These are phyloP conservation scores for Calypte anna DNA, from an alignment of 2,113 vertebrate species.

Conservation along the genomic window DNA sequence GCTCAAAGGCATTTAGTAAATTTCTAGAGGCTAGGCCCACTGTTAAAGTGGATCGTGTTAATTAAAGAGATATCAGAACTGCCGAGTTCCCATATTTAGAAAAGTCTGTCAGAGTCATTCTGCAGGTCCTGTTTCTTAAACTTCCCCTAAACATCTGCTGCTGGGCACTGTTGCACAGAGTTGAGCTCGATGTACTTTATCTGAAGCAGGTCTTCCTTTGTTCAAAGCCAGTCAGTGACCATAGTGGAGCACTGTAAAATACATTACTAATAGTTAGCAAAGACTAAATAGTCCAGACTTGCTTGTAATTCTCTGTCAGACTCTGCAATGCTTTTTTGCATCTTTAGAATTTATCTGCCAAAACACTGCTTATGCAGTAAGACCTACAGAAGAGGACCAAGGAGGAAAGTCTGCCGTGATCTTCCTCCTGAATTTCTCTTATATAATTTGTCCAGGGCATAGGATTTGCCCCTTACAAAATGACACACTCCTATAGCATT, in stretches of 20 bases:
- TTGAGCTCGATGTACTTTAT: neutral
- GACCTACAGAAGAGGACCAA: neutral
- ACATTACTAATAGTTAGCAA: neutral
- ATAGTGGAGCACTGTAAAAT: neutral
- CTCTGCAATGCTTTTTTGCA: neutral
- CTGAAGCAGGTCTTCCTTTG: neutral
- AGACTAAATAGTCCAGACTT: neutral
- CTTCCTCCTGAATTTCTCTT: neutral
- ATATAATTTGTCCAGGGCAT: neutral
- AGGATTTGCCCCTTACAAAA: neutral
- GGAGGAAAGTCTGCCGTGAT: neutral
- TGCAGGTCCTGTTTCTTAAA: neutral
- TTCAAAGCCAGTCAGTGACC: neutral
- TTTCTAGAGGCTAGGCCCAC: neutral
- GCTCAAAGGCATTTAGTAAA: neutral
- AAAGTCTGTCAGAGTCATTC: neutral
- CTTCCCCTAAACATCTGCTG: neutral
- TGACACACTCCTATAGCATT: neutral
- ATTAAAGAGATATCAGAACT: neutral
- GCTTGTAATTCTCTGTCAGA: neutral
- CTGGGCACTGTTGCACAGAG: rapidly evolving
- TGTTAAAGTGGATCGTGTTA: neutral
- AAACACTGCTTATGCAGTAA: neutral
- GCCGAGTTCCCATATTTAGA: neutral
- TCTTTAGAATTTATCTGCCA: neutral